Evolutionary conservation across 2,113 vertebrate species (phyloP).

Genomic region (Tylochromis polylepis): DNA sequence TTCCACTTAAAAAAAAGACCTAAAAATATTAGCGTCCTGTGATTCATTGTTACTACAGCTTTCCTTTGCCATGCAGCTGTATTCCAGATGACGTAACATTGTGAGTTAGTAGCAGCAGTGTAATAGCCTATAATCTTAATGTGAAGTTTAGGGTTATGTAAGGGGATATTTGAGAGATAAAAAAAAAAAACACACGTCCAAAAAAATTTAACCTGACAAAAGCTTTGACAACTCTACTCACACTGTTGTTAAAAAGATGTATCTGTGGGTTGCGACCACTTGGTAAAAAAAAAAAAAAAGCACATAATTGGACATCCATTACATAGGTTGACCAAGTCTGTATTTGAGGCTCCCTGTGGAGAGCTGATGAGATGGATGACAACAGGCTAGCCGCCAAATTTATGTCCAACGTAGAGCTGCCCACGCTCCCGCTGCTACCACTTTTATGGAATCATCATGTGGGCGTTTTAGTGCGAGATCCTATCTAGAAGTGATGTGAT

Average conservation of each 20-base stretch:
- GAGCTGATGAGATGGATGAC: conserved; percentile 36
- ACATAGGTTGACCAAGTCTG: conserved; percentile 17
- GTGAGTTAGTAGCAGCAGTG: not conserved
- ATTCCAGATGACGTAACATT: conserved; percentile 38
- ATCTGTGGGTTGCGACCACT: not conserved
- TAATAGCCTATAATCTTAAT: conserved; percentile 24
- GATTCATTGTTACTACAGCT: not conserved
- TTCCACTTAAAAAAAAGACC: not conserved
- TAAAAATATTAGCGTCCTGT: not conserved
- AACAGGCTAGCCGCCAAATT: conserved; percentile 51
- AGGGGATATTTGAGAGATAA: conserved; percentile 6
- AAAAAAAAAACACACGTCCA: not conserved
- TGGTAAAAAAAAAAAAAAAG: not conserved
- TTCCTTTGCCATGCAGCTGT: not conserved
- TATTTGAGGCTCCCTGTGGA: conserved; percentile 20
- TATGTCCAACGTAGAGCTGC: conserved; percentile 51
- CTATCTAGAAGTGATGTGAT: conserved; percentile 49
- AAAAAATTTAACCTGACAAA: not conserved
- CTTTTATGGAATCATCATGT: conserved; percentile 65
- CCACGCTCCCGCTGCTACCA: conserved; percentile 69
- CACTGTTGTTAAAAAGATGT: not conserved
- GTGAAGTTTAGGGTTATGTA: conserved; percentile 31
- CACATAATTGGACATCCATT: not conserved
- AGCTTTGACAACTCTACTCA: not conserved
- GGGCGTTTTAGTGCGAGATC: conserved; percentile 56